These are phyloP conservation scores for Microcaecilia unicolor DNA, from an alignment of 2,797 vertebrate species.

Conservation along the genomic window DNA sequence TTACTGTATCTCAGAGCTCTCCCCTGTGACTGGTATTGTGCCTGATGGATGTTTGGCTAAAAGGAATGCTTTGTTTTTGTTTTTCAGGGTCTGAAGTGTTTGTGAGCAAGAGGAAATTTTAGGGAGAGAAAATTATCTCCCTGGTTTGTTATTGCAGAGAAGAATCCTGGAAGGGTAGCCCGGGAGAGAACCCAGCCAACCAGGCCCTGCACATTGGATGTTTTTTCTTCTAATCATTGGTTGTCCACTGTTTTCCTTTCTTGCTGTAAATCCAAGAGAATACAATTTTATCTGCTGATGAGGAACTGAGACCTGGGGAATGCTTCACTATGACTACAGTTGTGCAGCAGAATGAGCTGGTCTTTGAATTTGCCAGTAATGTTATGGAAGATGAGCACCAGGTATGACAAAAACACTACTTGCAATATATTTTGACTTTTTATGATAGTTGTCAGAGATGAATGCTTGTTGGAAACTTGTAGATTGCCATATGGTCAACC, in stretches of 20 bases:
- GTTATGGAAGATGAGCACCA: constrained; percentile 77
- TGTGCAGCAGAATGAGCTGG: constrained; percentile 82
- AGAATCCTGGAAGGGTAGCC: too few species aligned
- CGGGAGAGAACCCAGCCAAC: too few species aligned
- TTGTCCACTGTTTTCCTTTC: background rate
- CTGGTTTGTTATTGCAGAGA: constrained; percentile 18
- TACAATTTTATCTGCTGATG: constrained; percentile 35
- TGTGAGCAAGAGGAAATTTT: constrained; percentile 17
- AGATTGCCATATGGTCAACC: too few species aligned
- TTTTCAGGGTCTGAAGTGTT: constrained; percentile 30
- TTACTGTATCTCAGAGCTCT: too few species aligned
- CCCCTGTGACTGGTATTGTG: too few species aligned
- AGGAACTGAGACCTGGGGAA: constrained; percentile 52
- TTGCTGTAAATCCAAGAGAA: constrained; percentile 1
- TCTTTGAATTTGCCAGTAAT: constrained; percentile 89
- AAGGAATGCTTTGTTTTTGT: constrained; percentile 5
- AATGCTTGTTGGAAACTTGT: too few species aligned
- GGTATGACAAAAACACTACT: constrained; percentile 53
- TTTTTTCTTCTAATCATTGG: too few species aligned
- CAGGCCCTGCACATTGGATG: too few species aligned
- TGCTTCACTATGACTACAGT: constrained; percentile 69
- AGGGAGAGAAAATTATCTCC: constrained; percentile 16
- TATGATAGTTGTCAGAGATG: too few species aligned
- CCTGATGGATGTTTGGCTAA: too few species aligned
- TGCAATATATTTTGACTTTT: too few species aligned